Evolutionary conservation across 2,797 vertebrate species (phyloP).

Genomic region (Mycteria americana): DNA sequence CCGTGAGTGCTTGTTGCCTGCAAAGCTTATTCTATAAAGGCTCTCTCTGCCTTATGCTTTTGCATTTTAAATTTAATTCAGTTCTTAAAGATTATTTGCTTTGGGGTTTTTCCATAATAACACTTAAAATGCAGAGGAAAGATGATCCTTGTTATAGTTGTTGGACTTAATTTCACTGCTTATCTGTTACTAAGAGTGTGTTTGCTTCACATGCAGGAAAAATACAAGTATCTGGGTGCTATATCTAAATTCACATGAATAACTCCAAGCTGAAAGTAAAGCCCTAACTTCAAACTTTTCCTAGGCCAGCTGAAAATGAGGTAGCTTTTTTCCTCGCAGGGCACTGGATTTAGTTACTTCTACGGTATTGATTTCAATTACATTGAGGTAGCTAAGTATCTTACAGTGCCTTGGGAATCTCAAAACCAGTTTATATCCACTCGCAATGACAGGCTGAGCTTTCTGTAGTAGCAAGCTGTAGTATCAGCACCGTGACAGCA

Average conservation of each 20-base stretch:
- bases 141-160: neutral
- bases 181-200: neutral
- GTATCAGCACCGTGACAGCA: neutral
- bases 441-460: rapidly evolving
- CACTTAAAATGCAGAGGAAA: neutral
- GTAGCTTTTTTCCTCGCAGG: neutral
- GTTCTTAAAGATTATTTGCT: neutral
- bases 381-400: neutral
- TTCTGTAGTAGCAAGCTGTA: neutral
- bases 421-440: rapidly evolving
- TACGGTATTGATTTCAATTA: neutral
- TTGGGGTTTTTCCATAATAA: neutral
- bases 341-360: neutral
- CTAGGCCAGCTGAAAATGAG: neutral
- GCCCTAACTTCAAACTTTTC: neutral
- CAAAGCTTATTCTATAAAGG: neutral
- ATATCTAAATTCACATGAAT: neutral
- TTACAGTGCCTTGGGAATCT: neutral
- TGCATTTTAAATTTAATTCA: neutral
- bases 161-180: neutral
- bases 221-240: neutral
- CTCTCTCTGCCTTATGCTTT: neutral
- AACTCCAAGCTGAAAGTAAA: neutral
- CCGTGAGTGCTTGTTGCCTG: neutral
- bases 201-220: neutral